Evolutionary conservation across 1,140 invertebrate genomes (phyloP), one percentile per base, ranked within the genome.

Genomic region (Lepidostoma basale): DNA sequence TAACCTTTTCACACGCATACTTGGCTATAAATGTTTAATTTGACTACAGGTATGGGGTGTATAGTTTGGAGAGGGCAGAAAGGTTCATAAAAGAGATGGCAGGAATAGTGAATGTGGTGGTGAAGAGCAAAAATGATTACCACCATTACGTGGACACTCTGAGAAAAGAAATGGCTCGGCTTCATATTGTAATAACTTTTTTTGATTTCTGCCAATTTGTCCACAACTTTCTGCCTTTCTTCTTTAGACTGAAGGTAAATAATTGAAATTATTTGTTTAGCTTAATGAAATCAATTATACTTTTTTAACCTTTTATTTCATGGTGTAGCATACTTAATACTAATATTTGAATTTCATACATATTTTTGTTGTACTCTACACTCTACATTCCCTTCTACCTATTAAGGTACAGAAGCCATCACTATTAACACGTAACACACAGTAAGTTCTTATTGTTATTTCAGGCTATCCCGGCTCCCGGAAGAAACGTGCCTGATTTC

Each of bases 31-130:
- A n/a, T 16, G 4, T 28, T 42, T 49, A 20, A 63, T 69, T 58
- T 39, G 18, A 40, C 23, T 40, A 40, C 49, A 64, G 58, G 36
- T 68, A 64, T 54, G 59, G 60, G 18, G 23, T 69, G 14, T 58
- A 59, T n/a, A 65, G 60, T 16, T 30, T 36, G 18, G 10, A 9
- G n/a, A 69, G 58, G 52, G 54, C 71, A 25, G 71, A 73, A 44
- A 62, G 67, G 40, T 73, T 73, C 47, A 64, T 73, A 14, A 67
- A 67, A 23, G 25, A 73, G 42, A 49, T 73, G 20, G 71, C 67
- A 6, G 3, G 20, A 12, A 67, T 64, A 47, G 67, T 69, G 10
- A 69, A 67, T 14, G 20, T 23, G 25, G 71, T 69, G 5, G 2
- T 42, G 6, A 67, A 73, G 33, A 42, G 18, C 26, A 69, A 67